phyloP scores from a whole-genome alignment of 2,113 vertebrate genomes.

The Pseudorasbora parva region DNA sequence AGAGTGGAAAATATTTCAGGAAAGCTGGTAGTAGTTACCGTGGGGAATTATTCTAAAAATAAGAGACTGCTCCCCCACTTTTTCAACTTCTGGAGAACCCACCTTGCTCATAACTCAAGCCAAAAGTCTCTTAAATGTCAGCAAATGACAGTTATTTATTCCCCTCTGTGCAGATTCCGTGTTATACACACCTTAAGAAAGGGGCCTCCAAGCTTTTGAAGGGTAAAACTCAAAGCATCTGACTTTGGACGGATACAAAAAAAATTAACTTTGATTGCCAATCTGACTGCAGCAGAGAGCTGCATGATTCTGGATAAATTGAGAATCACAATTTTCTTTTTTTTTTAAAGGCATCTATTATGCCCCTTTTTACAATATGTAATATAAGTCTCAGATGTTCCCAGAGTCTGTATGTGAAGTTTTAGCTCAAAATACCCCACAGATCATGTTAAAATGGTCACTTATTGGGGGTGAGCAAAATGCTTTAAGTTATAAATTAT shows the following conservation, averaged over 20 bases:
- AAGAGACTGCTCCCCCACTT: slow-evolving; percentile 48
- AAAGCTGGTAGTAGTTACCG: slow-evolving; percentile 63
- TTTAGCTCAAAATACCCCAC: no score
- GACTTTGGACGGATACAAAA: slow-evolving; percentile 10
- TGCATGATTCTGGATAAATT: no score
- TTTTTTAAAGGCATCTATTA: no score
- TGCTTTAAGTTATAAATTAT: no score
- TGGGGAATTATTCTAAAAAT: slow-evolving; percentile 62
- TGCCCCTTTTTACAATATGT: no score
- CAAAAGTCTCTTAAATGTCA: slow-evolving; percentile 61
- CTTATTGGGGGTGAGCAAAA: no score
- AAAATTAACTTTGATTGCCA: not conserved
- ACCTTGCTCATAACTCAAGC: slow-evolving; percentile 60
- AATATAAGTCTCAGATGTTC: no score
- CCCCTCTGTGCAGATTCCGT: slow-evolving; percentile 51
- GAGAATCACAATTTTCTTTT: no score
- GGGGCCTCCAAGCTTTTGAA: slow-evolving; percentile 42
- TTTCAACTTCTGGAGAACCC: slow-evolving; percentile 51
- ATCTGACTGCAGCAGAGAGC: not conserved
- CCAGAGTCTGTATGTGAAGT: no score
- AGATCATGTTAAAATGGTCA: no score
- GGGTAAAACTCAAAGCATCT: slow-evolving; percentile 27
- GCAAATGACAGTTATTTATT: slow-evolving; percentile 64
- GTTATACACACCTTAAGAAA: slow-evolving; percentile 50
- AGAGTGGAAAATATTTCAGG: slow-evolving; percentile 64